Evolutionary conservation across 2,113 vertebrate genomes (phyloP).

Genomic region (Colistium nudipinnis): DNA sequence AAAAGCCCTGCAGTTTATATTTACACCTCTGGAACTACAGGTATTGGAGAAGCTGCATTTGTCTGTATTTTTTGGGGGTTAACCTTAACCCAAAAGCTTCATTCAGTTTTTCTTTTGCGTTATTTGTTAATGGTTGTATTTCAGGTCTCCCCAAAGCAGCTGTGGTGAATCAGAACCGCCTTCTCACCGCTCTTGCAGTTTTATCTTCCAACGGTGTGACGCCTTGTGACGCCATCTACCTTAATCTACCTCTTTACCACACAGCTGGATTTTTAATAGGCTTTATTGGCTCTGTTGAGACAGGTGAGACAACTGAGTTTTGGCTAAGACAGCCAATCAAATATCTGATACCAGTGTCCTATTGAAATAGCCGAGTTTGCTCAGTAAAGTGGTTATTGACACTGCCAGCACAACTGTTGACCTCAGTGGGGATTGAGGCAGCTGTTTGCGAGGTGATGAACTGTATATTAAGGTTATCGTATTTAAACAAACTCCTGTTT

Average conservation of each 20-base stretch:
- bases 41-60: slow-evolving; percentile 64
- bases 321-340: too few species aligned
- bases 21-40: slow-evolving; percentile 92
- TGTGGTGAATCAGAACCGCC: slow-evolving; percentile 80
- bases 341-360: background rate
- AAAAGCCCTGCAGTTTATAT: slow-evolving; percentile 86
- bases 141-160: slow-evolving; percentile 90
- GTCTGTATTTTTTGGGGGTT: background rate
- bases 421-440: too few species aligned
- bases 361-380: too few species aligned
- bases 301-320: slow-evolving; percentile 68
- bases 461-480: too few species aligned
- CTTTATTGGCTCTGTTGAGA: slow-evolving; percentile 80
- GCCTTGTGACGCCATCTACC: slow-evolving; percentile 80
- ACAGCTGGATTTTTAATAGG: slow-evolving; percentile 86
- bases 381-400: too few species aligned
- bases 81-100: background rate
- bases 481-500: too few species aligned
- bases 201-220: slow-evolving; percentile 58
- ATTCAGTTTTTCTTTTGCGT: background rate
- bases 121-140: slow-evolving; percentile 13
- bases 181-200: slow-evolving; percentile 71
- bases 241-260: slow-evolving; percentile 87
- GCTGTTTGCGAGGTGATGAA: too few species aligned
- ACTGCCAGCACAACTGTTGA: too few species aligned